Conservation (phyloP, 2,113 vertebrate genomes). For the Perca flavescens region DNA sequence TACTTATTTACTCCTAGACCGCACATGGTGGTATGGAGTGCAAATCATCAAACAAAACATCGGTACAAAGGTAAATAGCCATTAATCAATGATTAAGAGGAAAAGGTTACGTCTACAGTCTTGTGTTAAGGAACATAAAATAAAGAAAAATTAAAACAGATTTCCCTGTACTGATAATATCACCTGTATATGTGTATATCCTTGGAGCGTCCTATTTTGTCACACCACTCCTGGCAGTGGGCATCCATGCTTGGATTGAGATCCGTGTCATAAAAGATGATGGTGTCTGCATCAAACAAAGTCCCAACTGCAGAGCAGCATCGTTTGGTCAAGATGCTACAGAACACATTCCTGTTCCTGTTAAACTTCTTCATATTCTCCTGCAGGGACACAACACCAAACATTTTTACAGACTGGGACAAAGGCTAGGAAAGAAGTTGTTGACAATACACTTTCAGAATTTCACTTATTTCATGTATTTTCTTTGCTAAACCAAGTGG, state of each 20-base stretch:
- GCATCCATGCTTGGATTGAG: slow-evolving; percentile 94
- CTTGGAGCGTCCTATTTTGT: slow-evolving; percentile 93
- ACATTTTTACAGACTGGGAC: slow-evolving; percentile 2
- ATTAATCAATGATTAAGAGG: not conserved
- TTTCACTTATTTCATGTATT: not conserved
- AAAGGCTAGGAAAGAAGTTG: not conserved
- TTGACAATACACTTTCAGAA: not conserved
- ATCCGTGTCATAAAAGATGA: slow-evolving; percentile 95
- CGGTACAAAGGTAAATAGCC: too few species aligned
- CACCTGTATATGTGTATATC: slow-evolving; percentile 97
- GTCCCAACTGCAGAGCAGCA: slow-evolving; percentile 90
- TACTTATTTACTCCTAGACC: too few species aligned
- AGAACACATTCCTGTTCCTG: slow-evolving; percentile 91
- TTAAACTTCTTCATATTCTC: slow-evolving; percentile 92
- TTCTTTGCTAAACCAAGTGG: not conserved
- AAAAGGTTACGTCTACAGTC: not conserved
- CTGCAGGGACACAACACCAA: slow-evolving; percentile 68
- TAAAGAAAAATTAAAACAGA: not conserved
- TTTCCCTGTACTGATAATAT: slow-evolving; percentile 9
- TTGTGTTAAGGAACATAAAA: not conserved
- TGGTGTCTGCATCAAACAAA: slow-evolving; percentile 91
- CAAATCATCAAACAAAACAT: too few species aligned
- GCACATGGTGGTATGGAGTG: too few species aligned
- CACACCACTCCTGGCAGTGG: slow-evolving; percentile 94
- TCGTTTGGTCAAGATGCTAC: slow-evolving; percentile 92